These are phyloP conservation scores for Lichenostomus cassidix DNA, from an alignment of 2,113 vertebrate genomes.

Conservation along the genomic window DNA sequence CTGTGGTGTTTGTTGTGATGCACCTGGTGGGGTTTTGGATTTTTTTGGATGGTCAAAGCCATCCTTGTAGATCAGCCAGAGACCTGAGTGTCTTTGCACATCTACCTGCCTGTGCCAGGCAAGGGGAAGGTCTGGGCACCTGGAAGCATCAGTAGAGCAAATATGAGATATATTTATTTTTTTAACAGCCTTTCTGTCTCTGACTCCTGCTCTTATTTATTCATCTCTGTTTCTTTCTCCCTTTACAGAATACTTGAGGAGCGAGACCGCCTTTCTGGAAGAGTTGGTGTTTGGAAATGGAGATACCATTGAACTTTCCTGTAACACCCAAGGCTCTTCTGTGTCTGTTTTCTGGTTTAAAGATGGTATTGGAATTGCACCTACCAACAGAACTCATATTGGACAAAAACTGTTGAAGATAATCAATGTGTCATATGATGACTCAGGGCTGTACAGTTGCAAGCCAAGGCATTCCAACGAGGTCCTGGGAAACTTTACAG, in stretches of 20 bases:
- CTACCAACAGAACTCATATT: slow-evolving; percentile 81
- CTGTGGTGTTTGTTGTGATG: neutral
- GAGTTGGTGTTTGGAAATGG: slow-evolving; percentile 81
- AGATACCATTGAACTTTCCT: slow-evolving; percentile 83
- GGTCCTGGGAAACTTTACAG: slow-evolving; percentile 86
- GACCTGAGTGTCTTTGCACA: neutral
- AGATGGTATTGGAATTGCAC: slow-evolving; percentile 77
- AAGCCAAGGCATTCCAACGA: slow-evolving; percentile 75
- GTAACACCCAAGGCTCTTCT: slow-evolving; percentile 75
- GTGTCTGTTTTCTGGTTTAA: slow-evolving; percentile 85
- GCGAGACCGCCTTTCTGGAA: slow-evolving; percentile 79
- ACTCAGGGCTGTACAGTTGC: slow-evolving; percentile 88
- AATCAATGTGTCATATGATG: slow-evolving; percentile 87
- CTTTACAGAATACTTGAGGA: slow-evolving; percentile 79
- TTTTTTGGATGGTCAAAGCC: neutral
- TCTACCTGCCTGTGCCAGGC: neutral
- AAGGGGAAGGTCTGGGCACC: neutral
- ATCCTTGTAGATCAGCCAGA: neutral
- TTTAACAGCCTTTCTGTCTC: neutral
- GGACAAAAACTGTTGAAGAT: slow-evolving; percentile 82
- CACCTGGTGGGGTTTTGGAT: neutral
- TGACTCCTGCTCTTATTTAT: neutral
- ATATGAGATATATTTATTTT: neutral
- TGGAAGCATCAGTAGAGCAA: neutral
- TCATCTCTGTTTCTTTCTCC: neutral